Conservation (phyloP, 1,140 invertebrate genomes). For the Drosophila mauritiana region DNA sequence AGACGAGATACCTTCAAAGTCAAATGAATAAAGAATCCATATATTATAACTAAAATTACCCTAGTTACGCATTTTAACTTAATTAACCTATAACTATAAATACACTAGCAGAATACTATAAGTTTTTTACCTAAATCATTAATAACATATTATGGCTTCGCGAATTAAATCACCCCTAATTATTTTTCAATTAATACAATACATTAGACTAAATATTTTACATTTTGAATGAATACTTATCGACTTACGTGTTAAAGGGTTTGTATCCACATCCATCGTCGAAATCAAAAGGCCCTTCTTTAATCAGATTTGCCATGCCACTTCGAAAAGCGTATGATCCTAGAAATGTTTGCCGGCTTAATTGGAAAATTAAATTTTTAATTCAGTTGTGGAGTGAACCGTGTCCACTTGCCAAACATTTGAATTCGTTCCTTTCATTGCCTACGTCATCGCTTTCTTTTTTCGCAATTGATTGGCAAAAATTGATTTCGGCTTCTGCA, state of each 20-base stretch:
- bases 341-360: conserved; percentile 64
- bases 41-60: not conserved
- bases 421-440: conserved; percentile 49
- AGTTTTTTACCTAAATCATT: too few relatives aligned
- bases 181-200: too few relatives aligned
- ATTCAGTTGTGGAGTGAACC: conserved; percentile 54
- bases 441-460: conserved; percentile 55
- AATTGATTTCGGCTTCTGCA: conserved; percentile 80
- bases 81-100: too few relatives aligned
- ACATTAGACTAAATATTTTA: too few relatives aligned
- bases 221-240: too few relatives aligned
- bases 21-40: not conserved
- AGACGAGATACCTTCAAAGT: not conserved
- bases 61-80: too few relatives aligned
- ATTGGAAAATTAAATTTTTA: conserved; percentile 82
- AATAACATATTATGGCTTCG: too few relatives aligned
- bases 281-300: conserved; percentile 19
- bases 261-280: conserved; percentile 11
- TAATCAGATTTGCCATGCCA: conserved; percentile 58
- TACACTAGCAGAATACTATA: too few relatives aligned
- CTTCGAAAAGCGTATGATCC: conserved; percentile 10
- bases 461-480: conserved; percentile 79
- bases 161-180: too few relatives aligned
- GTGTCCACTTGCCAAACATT: conserved; percentile 70
- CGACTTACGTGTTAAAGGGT: not conserved